Percentiles rank a stretch among this genome's conserved stretches.
Conservation (phyloP, 2,797 vertebrate species). For the Poeciliopsis turneri region DNA sequence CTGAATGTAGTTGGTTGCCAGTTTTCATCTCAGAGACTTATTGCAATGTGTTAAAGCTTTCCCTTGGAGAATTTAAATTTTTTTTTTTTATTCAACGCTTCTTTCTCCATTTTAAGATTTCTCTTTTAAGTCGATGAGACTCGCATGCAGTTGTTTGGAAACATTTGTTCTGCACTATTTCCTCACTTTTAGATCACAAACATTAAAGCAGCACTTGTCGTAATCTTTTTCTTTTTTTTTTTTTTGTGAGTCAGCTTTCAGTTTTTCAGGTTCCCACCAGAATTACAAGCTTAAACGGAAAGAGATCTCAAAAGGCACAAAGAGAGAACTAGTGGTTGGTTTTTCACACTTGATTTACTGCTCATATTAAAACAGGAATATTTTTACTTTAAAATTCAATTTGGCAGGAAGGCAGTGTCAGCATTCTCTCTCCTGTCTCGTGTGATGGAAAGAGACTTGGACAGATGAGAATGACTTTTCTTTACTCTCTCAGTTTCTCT, state of each 20-base stretch:
- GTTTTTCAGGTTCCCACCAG: neutral
- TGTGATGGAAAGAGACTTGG: conserved; percentile 55
- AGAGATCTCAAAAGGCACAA: conserved; percentile 21
- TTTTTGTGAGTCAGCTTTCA: neutral
- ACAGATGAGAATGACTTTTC: conserved; percentile 56
- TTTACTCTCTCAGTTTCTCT: conserved; percentile 53
- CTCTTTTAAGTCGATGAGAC: neutral
- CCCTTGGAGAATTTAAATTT: neutral
- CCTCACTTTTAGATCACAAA: conserved; percentile 6
- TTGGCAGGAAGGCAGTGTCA: conserved; percentile 61
- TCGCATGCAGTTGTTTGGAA: neutral
- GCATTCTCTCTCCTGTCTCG: conserved; percentile 66
- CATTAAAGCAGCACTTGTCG: neutral
- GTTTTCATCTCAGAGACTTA: neutral
- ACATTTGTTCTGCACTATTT: neutral
- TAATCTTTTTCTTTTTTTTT: conserved; percentile 1
- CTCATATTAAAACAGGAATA: conserved; percentile 72
- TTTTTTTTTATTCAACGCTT: neutral
- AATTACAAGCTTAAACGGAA: conserved; percentile 19
- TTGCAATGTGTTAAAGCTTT: neutral
- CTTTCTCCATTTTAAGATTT: neutral
- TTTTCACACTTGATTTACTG: conserved; percentile 70
- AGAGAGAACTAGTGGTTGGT: conserved; percentile 36
- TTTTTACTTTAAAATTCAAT: conserved; percentile 73
- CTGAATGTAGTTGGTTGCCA: neutral